Percentiles rank a stretch among this genome's conserved stretches.
Conservation (phyloP, 35 echinoderm and acorn worm genomes). For the Eucidaris tribuloides region DNA sequence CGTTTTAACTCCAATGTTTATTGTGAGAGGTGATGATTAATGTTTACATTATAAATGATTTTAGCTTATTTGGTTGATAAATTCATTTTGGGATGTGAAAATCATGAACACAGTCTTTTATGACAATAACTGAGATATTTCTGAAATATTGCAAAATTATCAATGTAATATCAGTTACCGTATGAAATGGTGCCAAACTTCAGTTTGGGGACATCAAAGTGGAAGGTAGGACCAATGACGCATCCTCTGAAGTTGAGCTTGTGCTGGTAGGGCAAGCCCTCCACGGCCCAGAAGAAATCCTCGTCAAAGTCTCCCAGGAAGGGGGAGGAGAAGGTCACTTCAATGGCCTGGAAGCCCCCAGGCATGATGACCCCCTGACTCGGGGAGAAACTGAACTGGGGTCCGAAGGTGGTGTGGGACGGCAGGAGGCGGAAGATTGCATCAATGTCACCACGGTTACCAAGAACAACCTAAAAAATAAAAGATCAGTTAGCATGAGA, state of each 20-base stretch:
- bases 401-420: slow-evolving; percentile 84
- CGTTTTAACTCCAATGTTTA: too few species aligned
- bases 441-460: slow-evolving; percentile 95
- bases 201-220: slow-evolving; percentile 91
- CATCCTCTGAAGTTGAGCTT: slow-evolving; percentile 84
- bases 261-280: slow-evolving; percentile 73
- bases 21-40: too few species aligned
- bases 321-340: slow-evolving; percentile 88
- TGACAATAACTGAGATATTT: too few species aligned
- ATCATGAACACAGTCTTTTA: too few species aligned
- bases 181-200: slow-evolving; percentile 98
- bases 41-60: too few species aligned
- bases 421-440: slow-evolving; percentile 70
- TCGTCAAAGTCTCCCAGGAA: slow-evolving; percentile 91
- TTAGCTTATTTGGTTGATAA: too few species aligned
- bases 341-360: slow-evolving; percentile 86
- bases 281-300: slow-evolving; percentile 74
- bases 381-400: slow-evolving; percentile 82
- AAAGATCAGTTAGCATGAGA: background rate
- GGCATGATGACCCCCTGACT: slow-evolving; percentile 67
- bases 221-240: slow-evolving; percentile 97
- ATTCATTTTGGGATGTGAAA: too few species aligned
- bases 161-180: too few species aligned
- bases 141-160: too few species aligned
- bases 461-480: slow-evolving; percentile 69